Percentiles rank a stretch among this genome's conserved stretches.
phyloP scores from a whole-genome alignment of 2,888 invertebrate genomes.

The Phengaris arion region DNA sequence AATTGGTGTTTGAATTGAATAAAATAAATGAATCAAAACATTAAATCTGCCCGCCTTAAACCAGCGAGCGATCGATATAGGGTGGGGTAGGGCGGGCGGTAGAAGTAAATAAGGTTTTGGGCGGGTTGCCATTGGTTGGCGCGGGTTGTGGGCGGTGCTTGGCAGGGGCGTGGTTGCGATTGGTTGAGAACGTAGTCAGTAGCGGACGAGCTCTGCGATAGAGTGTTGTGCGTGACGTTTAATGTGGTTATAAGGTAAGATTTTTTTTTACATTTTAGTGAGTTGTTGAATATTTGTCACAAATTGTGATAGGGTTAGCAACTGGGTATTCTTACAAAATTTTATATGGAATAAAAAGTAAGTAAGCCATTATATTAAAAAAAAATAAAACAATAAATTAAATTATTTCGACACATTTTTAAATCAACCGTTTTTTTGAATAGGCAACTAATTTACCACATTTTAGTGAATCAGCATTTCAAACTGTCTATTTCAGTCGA shows the following conservation, averaged over 20 bases:
- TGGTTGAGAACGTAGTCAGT: slow-evolving; percentile 29
- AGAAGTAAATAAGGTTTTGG: slow-evolving; percentile 72
- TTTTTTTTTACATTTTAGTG: background rate
- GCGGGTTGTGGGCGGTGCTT: slow-evolving; percentile 43
- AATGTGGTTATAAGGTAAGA: slow-evolving; percentile 33
- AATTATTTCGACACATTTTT: too few relatives aligned
- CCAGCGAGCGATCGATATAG: slow-evolving; percentile 75
- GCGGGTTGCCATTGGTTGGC: slow-evolving; percentile 49
- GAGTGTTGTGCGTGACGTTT: slow-evolving; percentile 38
- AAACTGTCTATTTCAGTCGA: too few relatives aligned
- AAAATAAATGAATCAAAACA: slow-evolving; percentile 63
- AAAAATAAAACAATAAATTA: too few relatives aligned
- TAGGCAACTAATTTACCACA: too few relatives aligned
- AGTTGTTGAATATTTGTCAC: background rate
- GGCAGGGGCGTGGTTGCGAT: slow-evolving; percentile 33
- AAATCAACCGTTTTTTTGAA: too few relatives aligned
- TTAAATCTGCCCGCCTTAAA: slow-evolving; percentile 76
- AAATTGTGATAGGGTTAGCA: too few relatives aligned
- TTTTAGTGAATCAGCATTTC: too few relatives aligned
- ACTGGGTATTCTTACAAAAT: too few relatives aligned
- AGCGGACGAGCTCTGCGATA: background rate
- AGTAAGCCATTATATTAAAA: too few relatives aligned
- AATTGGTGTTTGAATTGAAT: slow-evolving; percentile 40
- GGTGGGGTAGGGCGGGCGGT: slow-evolving; percentile 64
- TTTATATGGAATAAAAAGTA: background rate